Conservation (phyloP, 2,888 invertebrate genomes). For the Tethea ocularis region DNA sequence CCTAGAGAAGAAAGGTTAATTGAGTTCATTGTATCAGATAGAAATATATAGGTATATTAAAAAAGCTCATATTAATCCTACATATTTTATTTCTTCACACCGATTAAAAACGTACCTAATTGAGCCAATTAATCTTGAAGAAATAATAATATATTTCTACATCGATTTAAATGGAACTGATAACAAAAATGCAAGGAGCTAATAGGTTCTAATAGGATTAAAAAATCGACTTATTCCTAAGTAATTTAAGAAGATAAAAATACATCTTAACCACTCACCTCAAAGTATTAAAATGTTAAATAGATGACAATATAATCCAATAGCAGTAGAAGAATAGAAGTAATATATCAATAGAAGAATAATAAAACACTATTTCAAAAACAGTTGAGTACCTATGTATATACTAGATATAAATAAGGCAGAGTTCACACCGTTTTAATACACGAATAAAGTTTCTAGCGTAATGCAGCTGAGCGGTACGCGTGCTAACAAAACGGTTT, state of each 20-base stretch:
- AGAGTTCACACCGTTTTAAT: not conserved
- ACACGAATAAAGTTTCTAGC: conserved; percentile 14
- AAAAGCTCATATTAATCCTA: not conserved
- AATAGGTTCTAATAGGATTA: not conserved
- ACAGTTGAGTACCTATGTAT: not conserved
- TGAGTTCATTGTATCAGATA: not conserved
- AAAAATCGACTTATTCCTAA: no score
- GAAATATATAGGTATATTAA: not conserved
- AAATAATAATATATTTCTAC: not conserved
- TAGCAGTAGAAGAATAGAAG: not conserved
- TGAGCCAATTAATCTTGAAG: not conserved
- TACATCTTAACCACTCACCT: not conserved
- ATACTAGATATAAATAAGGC: not conserved
- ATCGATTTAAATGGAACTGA: not conserved
- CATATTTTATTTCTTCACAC: not conserved
- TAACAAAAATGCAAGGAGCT: not conserved
- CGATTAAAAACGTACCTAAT: not conserved
- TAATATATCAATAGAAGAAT: not conserved
- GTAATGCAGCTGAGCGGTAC: conserved; percentile 26
- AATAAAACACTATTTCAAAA: not conserved
- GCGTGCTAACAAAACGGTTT: conserved; percentile 61
- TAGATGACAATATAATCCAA: not conserved
- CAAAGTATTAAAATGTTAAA: not conserved
- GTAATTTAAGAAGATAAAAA: not conserved
- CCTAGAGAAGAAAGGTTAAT: not conserved